Conservation (phyloP, 1,140 invertebrate genomes). For the Stegodyphus mimosarum region DNA sequence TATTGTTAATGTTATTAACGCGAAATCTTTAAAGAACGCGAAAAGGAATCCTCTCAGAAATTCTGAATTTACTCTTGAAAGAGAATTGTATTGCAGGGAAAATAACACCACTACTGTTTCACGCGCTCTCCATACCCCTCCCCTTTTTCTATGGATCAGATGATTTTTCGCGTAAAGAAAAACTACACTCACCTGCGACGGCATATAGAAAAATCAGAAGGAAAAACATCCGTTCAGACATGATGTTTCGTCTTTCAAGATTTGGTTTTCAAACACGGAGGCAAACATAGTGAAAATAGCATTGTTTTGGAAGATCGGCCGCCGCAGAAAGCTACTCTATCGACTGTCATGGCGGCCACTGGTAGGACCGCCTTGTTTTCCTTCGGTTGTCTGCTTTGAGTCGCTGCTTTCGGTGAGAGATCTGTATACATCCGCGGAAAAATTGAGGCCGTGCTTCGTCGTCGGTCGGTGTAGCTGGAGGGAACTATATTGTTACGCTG, state of each 20-base stretch:
- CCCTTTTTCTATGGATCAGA: conserved; percentile 9
- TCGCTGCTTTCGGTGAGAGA: conserved; percentile 6
- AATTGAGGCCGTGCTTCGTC: not conserved
- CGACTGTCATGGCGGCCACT: conserved; percentile 51
- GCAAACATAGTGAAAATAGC: conserved; percentile 37
- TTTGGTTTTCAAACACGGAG: conserved; percentile 46
- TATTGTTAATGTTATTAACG: no score
- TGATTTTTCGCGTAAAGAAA: conserved; percentile 18
- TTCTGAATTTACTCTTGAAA: no score
- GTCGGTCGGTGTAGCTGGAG: not conserved
- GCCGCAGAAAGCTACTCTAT: not conserved
- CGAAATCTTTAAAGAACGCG: no score
- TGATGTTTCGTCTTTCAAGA: conserved; percentile 13
- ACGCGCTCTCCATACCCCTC: not conserved
- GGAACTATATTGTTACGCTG: conserved; percentile 26
- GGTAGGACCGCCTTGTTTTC: conserved; percentile 28
- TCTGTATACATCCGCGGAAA: conserved; percentile 43
- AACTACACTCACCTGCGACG: conserved; percentile 18
- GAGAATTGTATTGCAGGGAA: conserved; percentile 13
- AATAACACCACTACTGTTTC: not conserved
- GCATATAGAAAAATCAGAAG: conserved; percentile 17
- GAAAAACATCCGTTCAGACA: conserved; percentile 15
- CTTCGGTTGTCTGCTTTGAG: not conserved
- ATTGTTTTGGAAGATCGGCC: conserved; percentile 30
- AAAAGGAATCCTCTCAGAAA: no score